Evolutionary conservation across 2,888 invertebrate species (phyloP), one percentile per base, ranked within the genome.

Genomic region (Coelopa pilipes): DNA sequence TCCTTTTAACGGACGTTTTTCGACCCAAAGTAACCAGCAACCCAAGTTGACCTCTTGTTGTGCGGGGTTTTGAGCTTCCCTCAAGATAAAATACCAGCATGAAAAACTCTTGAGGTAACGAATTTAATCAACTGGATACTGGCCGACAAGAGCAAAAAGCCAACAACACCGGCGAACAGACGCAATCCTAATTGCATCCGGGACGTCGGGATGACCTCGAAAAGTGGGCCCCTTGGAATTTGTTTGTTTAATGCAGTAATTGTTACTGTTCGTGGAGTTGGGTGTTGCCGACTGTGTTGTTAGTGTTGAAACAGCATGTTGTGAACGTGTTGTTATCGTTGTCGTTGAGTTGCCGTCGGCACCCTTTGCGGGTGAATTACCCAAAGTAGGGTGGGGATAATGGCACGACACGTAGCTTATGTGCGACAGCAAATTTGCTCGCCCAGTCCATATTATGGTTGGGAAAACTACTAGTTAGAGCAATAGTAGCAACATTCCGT

Each of bases 41-140:
- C 19, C 55, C 9, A 12, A 62, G 49, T 3, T 34, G 11, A 73
- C 60, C 19, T 59, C 62, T 75, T 70, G 59, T 70, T 73, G 53
- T 67, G 46, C 19, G n/a, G 60, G 62, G 67, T 75, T 50, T 19
- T 55, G 10, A 21, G 24, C 19, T 13, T 17, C 19, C 57, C 1
- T 59, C 9, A 17, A 59, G 24, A 10, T 24, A 57, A 57, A 57
- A 57, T 17, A n/a, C 17, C 19, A 17, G 1, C 1, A 19, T 34
- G 34, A 34, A 34, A 34, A 34, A 34, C 4, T 34, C 34, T 17
- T 17, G 21, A 57, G 57, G 1, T 21, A 57, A 57, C 10, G 13
- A 57, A 57, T 57, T 57, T 17, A 19, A 57, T 57, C 19, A 57
- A 57, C 19, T 21, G 21, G 13, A 59, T 21, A 21, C 24, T 9